These are phyloP conservation scores for Ardeotis arabs DNA, from an alignment of 2,113 vertebrate genomes.

Conservation along the genomic window DNA sequence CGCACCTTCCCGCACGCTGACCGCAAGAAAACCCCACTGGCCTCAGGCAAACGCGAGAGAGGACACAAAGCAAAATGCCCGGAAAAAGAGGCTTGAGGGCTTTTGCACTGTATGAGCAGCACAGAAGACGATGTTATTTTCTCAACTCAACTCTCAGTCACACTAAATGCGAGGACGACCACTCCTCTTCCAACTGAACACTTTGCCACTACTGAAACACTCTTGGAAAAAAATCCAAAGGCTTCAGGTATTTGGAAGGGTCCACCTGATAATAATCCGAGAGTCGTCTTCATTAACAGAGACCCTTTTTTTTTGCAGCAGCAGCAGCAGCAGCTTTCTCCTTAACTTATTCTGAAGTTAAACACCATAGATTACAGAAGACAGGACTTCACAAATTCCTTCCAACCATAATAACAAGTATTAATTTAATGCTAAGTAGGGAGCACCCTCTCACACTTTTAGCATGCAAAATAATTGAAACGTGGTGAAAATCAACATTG, in stretches of 20 bases:
- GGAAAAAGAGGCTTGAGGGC: neutral
- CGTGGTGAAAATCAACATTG: neutral
- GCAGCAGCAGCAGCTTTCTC: neutral
- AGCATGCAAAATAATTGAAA: neutral
- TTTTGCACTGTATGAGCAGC: neutral
- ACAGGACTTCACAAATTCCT: neutral
- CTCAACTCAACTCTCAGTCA: neutral
- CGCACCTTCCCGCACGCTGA: neutral
- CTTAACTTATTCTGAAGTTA: neutral
- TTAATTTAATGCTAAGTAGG: neutral
- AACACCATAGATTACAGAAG: neutral
- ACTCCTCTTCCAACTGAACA: neutral
- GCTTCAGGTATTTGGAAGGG: neutral
- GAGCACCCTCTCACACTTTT: neutral
- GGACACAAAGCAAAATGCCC: neutral
- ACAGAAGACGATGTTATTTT: rapidly evolving
- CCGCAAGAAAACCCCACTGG: neutral
- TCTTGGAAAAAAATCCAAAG: neutral
- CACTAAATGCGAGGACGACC: neutral
- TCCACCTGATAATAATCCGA: neutral
- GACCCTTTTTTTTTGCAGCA: too few relatives aligned
- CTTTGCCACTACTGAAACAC: neutral
- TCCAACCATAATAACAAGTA: neutral
- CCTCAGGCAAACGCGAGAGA: neutral
- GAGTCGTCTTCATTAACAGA: neutral